Base-by-base conservation (phyloP, 2,888 invertebrate genomes). In the Fragum sueziense region DNA sequence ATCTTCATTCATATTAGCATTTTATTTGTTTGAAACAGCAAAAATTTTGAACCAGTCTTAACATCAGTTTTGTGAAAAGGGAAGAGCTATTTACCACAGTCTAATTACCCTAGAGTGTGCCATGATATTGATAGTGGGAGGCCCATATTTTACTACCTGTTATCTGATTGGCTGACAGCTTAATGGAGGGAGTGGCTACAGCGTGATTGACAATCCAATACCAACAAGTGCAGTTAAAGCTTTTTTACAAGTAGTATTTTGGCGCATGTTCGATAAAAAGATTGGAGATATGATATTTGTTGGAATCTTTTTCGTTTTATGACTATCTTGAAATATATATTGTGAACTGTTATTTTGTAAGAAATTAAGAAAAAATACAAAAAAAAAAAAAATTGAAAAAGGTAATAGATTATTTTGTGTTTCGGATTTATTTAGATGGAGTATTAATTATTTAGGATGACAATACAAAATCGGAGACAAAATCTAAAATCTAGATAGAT, bases 21-120 rank as follows among this genome's bases (percentile, higher is more conserved):
- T n/a, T n/a, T n/a, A n/a, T n/a, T n/a, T n/a, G n/a, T n/a, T n/a
- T n/a, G n/a, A n/a, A n/a, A n/a, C n/a, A n/a, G n/a, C n/a, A n/a
- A n/a, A n/a, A n/a, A n/a, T n/a, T n/a, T n/a, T n/a, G n/a, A n/a
- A n/a, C n/a, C n/a, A n/a, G n/a, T n/a, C n/a, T n/a, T n/a, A n/a
- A n/a, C n/a, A n/a, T n/a, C n/a, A n/a, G n/a, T n/a, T n/a, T n/a
- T n/a, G n/a, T n/a, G n/a, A n/a, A n/a, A n/a, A n/a, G n/a, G n/a
- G n/a, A n/a, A n/a, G n/a, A n/a, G n/a, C 70, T 76, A 72, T 77
- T 82, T 74, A 82, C 82, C 57, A 29, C 57, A 37, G 51, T 51
- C 33, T 76, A 76, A 80, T 80, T 70, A 70, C 67, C 34, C 29
- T n/a, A 67, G 68, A 76, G 84, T 84, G 84, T 84, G 84, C 84